Conservation (phyloP, 2,113 vertebrate species). For the Sphaerodactylus townsendi region DNA sequence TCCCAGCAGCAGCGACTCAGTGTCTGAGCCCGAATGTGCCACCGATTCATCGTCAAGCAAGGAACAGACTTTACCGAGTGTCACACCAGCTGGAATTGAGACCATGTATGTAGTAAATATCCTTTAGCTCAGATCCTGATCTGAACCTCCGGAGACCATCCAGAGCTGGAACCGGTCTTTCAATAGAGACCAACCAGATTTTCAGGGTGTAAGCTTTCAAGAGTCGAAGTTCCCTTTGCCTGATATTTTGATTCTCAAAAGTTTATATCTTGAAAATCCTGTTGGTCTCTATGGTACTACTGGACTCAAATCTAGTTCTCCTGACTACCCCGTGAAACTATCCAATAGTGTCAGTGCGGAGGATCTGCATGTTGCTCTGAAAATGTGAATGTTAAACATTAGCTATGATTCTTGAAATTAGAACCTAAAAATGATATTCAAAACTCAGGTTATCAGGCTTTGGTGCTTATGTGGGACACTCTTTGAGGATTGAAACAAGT, state of each 20-base stretch:
- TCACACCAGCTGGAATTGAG: conserved; percentile 71
- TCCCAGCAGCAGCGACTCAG: conserved; percentile 78
- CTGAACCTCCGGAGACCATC: neutral
- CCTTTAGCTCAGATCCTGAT: neutral
- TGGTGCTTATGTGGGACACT: neutral
- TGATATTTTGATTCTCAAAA: too few relatives aligned
- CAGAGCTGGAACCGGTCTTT: neutral
- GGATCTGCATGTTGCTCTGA: too few relatives aligned
- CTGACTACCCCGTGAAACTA: too few relatives aligned
- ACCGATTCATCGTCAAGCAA: conserved; percentile 85
- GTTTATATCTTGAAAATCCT: too few relatives aligned
- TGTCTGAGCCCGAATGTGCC: conserved; percentile 79
- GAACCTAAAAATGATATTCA: neutral
- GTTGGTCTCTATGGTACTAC: too few relatives aligned
- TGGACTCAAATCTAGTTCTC: too few relatives aligned
- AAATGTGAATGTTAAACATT: too few relatives aligned
- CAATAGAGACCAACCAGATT: too few relatives aligned
- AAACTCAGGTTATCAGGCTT: neutral
- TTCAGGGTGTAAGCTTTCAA: too few relatives aligned
- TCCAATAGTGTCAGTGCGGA: too few relatives aligned
- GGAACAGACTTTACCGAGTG: conserved; percentile 77
- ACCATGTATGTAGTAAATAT: conserved; percentile 76
- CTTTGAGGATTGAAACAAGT: neutral
- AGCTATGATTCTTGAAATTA: neutral
- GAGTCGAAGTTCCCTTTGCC: too few relatives aligned